Evolutionary conservation across 2,797 vertebrate genomes (phyloP), one percentile per base, ranked within the genome.

Genomic region (Pterois miles): DNA sequence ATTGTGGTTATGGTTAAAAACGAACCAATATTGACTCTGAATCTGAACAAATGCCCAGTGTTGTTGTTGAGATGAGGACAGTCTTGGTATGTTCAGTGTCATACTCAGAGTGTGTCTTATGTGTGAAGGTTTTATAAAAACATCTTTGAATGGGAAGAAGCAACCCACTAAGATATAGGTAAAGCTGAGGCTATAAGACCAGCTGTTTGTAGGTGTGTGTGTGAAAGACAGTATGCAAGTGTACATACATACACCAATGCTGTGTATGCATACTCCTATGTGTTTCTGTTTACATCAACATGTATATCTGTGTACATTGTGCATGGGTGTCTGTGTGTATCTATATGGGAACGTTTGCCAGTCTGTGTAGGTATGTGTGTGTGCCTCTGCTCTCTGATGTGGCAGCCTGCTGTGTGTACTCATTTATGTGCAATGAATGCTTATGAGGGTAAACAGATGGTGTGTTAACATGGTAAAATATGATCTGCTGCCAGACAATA

Each of bases 401-500:
- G 81, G 81, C 83, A 87, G 90, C 90, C 89, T 89, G 89, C 88
- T 90, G 89, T 86, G 90, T 90, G 82, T 83, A 83, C 87, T 87
- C 91, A 90, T 93, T 93, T 93, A 91, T 92, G 90, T 92, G 91
- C 94, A 94, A 93, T 94, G 92, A 92, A 94, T 93, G 91, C 88
- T 93, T 92, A 94, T 92, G 90, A 90, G 90, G 89, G 83, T 88
- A 92, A 95, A 93, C 95, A 96, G 95, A 96, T 96, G 95, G 95
- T 87, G 91, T 92, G 94, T 95, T 95, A 95, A 95, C 94, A 93
- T 91, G 89, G 91, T 94, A 92, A 95, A 95, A 95, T 95, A 95
- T 94, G 93, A 94, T 95, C 91, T 88, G 84, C 87, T 92, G 91
- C 93, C 90, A 93, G 89, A 93, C 94, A 96, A 95, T 95, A 96